These are phyloP conservation scores for Aspidoscelis tigris DNA, from an alignment of 2,113 vertebrate genomes.

Conservation along the genomic window DNA sequence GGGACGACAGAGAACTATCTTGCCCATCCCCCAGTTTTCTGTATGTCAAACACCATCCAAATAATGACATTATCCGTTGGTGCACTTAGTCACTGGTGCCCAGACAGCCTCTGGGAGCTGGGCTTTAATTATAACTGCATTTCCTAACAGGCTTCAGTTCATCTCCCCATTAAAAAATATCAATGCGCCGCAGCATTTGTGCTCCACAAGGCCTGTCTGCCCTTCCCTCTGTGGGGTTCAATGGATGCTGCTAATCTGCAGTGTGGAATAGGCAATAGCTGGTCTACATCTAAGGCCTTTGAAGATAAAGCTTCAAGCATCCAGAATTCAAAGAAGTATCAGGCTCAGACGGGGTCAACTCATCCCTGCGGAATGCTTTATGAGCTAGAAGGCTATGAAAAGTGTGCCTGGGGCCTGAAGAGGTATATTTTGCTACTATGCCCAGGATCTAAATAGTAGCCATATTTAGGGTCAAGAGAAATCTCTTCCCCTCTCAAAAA, in stretches of 20 bases:
- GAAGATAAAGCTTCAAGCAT: conserved; percentile 12
- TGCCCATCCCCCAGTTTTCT: not conserved
- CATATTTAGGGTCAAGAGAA: conserved; percentile 3
- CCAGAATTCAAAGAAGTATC: conserved; percentile 3
- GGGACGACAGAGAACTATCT: not conserved
- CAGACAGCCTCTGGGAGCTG: conserved; percentile 16
- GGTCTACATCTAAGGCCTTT: conserved; percentile 29
- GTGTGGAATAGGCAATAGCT: not conserved
- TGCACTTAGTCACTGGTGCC: conserved; percentile 26
- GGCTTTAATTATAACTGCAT: conserved; percentile 37
- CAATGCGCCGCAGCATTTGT: conserved; percentile 29
- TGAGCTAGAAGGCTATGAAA: conserved; percentile 17
- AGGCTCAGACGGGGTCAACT: not conserved
- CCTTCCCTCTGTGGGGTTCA: conserved; percentile 31
- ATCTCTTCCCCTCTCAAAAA: not conserved
- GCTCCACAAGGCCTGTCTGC: not conserved
- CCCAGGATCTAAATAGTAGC: conserved; percentile 1
- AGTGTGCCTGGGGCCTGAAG: not conserved
- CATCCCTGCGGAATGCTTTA: conserved; percentile 28
- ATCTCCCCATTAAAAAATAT: conserved; percentile 43
- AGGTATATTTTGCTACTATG: not conserved
- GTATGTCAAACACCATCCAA: not conserved
- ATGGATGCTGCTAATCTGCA: conserved; percentile 18
- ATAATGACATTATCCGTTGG: conserved; percentile 36
- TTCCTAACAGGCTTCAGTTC: conserved; percentile 37